Evolutionary conservation across 2,113 vertebrate genomes (phyloP).

Genomic region (Epinephelus cyanopodus): DNA sequence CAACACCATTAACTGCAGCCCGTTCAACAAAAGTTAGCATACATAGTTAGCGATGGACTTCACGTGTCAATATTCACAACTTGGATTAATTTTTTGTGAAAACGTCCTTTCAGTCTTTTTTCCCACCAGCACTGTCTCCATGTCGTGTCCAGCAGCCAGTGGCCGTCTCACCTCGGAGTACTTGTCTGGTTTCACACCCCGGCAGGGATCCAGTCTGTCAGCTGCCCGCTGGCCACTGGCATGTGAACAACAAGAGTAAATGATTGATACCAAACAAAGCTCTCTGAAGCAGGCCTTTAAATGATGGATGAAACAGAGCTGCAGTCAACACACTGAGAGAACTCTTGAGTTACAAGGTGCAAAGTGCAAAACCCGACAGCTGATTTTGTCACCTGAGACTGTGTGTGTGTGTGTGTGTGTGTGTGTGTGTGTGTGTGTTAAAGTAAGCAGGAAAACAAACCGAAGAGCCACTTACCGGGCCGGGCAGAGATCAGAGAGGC

Average conservation of each 20-base stretch:
- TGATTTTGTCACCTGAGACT: slow-evolving; percentile 56
- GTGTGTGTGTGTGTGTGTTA: slow-evolving; percentile 24
- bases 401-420: slow-evolving; percentile 23
- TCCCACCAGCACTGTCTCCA: no score
- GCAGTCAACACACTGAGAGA: slow-evolving; percentile 18
- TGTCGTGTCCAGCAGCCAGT: not conserved
- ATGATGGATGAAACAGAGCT: slow-evolving; percentile 64
- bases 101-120: no score
- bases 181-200: no score
- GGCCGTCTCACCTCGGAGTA: not conserved
- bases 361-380: slow-evolving; percentile 59
- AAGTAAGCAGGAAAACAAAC: slow-evolving; percentile 6
- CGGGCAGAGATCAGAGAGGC: not conserved
- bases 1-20: no score
- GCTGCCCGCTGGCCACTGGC: not conserved
- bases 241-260: slow-evolving; percentile 42
- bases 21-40: no score
- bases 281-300: slow-evolving; percentile 54
- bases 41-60: no score
- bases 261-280: slow-evolving; percentile 74
- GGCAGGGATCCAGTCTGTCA: not conserved
- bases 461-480: not conserved
- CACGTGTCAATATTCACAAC: no score
- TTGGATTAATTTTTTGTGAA: no score
- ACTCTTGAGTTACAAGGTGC: slow-evolving; percentile 66